These are phyloP conservation scores for Malthinus seriepunctatus DNA, from an alignment of 2,888 invertebrate species.

Conservation along the genomic window DNA sequence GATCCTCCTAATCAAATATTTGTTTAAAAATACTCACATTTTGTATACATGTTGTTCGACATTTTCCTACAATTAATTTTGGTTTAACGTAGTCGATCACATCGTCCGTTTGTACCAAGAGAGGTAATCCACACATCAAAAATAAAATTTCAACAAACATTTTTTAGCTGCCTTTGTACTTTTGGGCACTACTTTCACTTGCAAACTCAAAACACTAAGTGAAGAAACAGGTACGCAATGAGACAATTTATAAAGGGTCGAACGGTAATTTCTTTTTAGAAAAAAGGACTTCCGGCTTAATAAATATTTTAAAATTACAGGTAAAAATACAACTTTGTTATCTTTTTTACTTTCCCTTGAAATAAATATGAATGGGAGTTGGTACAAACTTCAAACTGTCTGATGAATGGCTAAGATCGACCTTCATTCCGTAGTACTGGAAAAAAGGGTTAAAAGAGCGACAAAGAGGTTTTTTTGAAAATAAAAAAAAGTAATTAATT, in stretches of 20 bases:
- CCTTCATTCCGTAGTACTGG: too few relatives aligned
- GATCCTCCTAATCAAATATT: slow-evolving; percentile 32
- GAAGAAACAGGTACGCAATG: neutral
- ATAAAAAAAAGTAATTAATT: too few relatives aligned
- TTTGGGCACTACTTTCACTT: neutral
- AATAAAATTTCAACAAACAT: neutral
- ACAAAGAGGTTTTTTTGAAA: too few relatives aligned
- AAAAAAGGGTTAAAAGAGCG: too few relatives aligned
- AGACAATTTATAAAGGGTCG: neutral
- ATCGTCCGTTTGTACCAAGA: neutral
- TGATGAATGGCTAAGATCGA: too few relatives aligned
- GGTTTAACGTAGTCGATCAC: neutral
- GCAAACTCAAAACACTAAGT: neutral
- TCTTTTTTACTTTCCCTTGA: too few relatives aligned
- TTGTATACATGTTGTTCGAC: slow-evolving; percentile 1
- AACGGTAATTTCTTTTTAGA: neutral
- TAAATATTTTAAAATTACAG: too few relatives aligned
- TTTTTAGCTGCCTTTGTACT: neutral
- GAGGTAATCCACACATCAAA: neutral
- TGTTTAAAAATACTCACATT: neutral
- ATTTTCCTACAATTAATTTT: neutral
- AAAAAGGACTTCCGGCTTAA: too few relatives aligned
- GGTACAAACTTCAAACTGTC: too few relatives aligned
- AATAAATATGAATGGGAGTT: too few relatives aligned
- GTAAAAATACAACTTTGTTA: too few relatives aligned